Percentiles rank a stretch among this genome's conserved stretches.
These are phyloP conservation scores for Camponotus pennsylvanicus DNA, from an alignment of 1,140 invertebrate genomes.

Conservation along the genomic window DNA sequence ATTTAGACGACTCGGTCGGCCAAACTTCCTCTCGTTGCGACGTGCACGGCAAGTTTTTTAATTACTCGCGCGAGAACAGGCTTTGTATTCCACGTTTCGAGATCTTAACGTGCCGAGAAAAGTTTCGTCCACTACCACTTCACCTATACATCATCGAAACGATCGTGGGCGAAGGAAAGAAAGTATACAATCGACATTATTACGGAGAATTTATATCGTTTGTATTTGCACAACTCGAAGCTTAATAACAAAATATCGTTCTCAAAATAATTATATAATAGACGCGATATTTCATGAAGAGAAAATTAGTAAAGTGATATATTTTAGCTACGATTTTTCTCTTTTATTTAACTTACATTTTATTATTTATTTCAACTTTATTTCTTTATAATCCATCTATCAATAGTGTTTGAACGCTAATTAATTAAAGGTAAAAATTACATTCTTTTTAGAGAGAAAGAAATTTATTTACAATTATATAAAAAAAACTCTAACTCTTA, in stretches of 20 bases:
- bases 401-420: not conserved
- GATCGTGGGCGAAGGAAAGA: not conserved
- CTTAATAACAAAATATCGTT: not conserved
- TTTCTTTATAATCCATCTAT: not conserved
- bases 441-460: not conserved
- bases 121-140: constrained; percentile 8
- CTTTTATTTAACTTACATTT: not conserved
- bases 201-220: not conserved
- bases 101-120: constrained; percentile 48
- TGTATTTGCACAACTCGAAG: not conserved
- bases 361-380: not conserved
- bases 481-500: not conserved
- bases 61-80: constrained; percentile 45
- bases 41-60: constrained; percentile 53
- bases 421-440: not conserved
- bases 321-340: not conserved
- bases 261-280: not conserved
- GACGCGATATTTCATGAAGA: not conserved
- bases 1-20: constrained; percentile 48
- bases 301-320: not conserved
- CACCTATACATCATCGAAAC: constrained; percentile 34
- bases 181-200: not conserved
- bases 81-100: constrained; percentile 50
- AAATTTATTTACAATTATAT: constrained; percentile 10
- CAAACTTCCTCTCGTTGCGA: constrained; percentile 52